Conservation (phyloP, 2,797 vertebrate species). For the Agapornis canus region DNA sequence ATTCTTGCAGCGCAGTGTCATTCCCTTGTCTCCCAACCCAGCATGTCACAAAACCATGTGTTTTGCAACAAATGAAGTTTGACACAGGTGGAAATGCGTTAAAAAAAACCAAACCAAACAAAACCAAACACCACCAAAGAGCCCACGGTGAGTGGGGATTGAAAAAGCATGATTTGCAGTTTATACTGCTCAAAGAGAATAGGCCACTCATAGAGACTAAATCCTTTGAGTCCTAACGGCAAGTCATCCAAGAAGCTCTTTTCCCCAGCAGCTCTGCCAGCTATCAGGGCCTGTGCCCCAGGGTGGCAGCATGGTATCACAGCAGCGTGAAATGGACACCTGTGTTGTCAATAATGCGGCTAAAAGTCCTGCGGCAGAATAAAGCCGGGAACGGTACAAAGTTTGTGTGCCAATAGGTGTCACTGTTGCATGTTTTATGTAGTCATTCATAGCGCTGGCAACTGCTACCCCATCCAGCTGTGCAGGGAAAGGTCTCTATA, state of each 20-base stretch:
- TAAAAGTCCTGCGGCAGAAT: not conserved
- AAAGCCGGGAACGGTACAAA: not conserved
- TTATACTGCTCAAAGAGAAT: not conserved
- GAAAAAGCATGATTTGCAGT: not conserved
- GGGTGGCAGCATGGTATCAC: accelerated
- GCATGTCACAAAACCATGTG: not conserved
- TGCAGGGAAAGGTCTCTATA: not conserved
- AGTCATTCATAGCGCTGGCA: not conserved
- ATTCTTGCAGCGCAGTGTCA: not conserved
- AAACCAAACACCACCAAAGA: not conserved
- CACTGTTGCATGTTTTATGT: slow-evolving; percentile 58
- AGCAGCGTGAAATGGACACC: accelerated
- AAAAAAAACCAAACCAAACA: not conserved
- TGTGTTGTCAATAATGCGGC: accelerated
- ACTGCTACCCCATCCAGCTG: accelerated
- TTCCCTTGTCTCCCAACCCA: not conserved
- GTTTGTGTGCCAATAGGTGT: slow-evolving; percentile 59
- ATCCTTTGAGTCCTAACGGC: not conserved
- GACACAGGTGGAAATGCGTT: not conserved
- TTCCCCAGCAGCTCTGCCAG: not conserved
- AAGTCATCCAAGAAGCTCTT: not conserved
- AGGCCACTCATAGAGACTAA: not conserved
- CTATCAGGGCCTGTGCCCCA: too few species aligned
- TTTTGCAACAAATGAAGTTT: not conserved
- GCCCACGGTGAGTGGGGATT: not conserved